Evolutionary conservation across 1,140 invertebrate genomes (phyloP), one percentile per base, ranked within the genome.

Genomic region (Aphis gossypii): DNA sequence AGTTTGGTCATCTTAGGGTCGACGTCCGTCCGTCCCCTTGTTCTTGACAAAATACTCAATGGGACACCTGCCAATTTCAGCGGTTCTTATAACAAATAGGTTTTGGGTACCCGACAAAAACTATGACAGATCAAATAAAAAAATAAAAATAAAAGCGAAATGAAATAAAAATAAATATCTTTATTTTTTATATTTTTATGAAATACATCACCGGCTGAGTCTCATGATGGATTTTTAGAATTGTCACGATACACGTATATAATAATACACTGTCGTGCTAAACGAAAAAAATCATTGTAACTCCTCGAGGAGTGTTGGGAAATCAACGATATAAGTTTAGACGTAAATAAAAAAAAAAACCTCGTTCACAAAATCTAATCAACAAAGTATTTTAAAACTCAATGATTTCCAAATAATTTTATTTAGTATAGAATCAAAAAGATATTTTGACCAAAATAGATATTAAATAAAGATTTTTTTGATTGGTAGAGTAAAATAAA

Each of bases 1-100:
- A 87, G 44, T 46, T n/a, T 25, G 44, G 25, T 87, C 25, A 87
- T 35, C 41, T 44, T 18, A 35, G 84, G 84, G 84, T 87, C 84
- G 44, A n/a, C 25, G 30, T n/a, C 44, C 30, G 44, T 46, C 84
- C 25, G 18, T 87, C 25, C 30, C 14, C 44, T 20, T n/a, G 60
- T 18, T 30, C 25, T 46, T 48, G 84, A 46, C 84, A 87, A 87
- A 87, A 46, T 46, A 87, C 44, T 46, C 44, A n/a, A 48, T n/a
- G 84, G 44, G 84, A 87, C 84, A 87, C 84, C 84, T 87, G 84
- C 84, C 44, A 87, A 87, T 87, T 87, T 20, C 84, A 46, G 41
- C 4, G 30, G 18, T 48, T 25, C 11, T 44, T 35, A 46, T 87
- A 46, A 87, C 41, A 87, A 87, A 87, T 46, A 87, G 41, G 23